Evolutionary conservation across 2,797 vertebrate species (phyloP).

Genomic region (Telmatherina bonti): DNA sequence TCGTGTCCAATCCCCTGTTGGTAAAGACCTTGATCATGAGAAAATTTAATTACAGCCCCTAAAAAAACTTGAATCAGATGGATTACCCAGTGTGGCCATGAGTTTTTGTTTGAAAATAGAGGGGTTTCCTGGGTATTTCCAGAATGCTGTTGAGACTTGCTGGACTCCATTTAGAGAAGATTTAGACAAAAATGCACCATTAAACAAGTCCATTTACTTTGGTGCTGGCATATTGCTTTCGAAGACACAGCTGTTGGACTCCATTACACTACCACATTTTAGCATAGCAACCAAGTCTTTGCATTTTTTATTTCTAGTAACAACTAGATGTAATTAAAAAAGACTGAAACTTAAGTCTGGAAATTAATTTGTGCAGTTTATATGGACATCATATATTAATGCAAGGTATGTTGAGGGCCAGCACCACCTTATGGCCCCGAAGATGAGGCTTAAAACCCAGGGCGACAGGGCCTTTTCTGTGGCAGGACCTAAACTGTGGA

Average conservation of each 20-base stretch:
- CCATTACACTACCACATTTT: conserved; percentile 16
- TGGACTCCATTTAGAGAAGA: conserved; percentile 34
- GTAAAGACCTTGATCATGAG: conserved; percentile 61
- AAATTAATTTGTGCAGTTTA: not conserved
- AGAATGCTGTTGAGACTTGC: conserved; percentile 39
- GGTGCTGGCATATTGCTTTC: conserved; percentile 28
- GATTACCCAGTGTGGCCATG: conserved; percentile 68
- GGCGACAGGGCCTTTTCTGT: too few species aligned
- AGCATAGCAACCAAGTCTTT: conserved; percentile 19
- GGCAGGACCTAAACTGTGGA: too few species aligned
- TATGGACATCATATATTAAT: conserved; percentile 22
- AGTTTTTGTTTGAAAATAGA: conserved; percentile 51
- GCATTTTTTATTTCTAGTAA: conserved; percentile 5
- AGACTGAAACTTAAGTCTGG: not conserved
- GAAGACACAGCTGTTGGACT: conserved; percentile 13
- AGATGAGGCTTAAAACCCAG: too few species aligned
- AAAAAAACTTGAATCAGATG: conserved; percentile 73
- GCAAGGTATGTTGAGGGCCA: too few species aligned
- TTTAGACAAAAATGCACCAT: conserved; percentile 42
- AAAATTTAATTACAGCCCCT: conserved; percentile 80
- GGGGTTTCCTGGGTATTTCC: conserved; percentile 43
- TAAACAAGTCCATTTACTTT: conserved; percentile 47
- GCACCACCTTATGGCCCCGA: too few species aligned
- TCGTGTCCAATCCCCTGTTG: conserved; percentile 59
- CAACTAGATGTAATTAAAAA: conserved; percentile 16